Evolutionary conservation across 2,888 invertebrate species (phyloP).

Genomic region (Leptothorax acervorum): DNA sequence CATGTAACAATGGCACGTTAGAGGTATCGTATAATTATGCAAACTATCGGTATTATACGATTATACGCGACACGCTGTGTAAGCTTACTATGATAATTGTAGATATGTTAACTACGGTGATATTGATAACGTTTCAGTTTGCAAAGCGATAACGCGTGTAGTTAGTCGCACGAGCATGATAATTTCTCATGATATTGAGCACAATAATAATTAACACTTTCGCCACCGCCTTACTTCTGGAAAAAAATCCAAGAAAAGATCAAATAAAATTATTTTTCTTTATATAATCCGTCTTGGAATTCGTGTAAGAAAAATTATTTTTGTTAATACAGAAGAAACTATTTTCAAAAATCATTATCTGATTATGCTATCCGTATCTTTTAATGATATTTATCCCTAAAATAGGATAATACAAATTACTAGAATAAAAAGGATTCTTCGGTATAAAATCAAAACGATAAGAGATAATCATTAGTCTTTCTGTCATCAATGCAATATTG

Average conservation of each 20-base stretch:
- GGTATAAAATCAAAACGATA: conserved; percentile 5
- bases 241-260: background rate
- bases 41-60: background rate
- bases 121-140: conserved; percentile 11
- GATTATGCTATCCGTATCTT: background rate
- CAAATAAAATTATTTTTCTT: background rate
- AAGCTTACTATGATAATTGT: background rate
- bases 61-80: background rate
- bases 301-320: background rate
- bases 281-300: background rate
- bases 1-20: background rate
- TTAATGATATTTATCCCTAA: background rate
- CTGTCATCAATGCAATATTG: background rate
- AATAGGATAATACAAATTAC: background rate
- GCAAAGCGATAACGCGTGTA: background rate
- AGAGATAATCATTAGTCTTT: background rate
- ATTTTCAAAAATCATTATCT: background rate
- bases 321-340: background rate
- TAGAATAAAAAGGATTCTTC: background rate
- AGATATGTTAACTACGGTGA: background rate
- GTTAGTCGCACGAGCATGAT: background rate
- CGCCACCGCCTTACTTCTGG: background rate
- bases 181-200: background rate
- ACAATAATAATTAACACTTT: conserved; percentile 17
- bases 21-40: conserved; percentile 17